These are phyloP conservation scores for Penaeus vannamei DNA, from an alignment of 1,140 invertebrate genomes.

Conservation along the genomic window DNA sequence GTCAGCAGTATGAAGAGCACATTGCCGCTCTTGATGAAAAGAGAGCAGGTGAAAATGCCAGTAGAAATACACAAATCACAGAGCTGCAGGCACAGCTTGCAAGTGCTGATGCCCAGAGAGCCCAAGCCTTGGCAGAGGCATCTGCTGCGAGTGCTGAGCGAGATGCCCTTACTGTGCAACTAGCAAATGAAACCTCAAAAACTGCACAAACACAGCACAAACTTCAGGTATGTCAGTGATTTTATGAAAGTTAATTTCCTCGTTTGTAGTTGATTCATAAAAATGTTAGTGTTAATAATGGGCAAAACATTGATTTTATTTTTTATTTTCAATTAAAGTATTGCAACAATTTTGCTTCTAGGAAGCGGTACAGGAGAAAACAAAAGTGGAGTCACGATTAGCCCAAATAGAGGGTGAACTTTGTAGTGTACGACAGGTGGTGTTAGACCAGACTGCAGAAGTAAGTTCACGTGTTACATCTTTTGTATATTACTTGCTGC, in stretches of 20 bases:
- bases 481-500: not conserved
- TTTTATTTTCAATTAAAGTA: not conserved
- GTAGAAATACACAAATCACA: conserved; percentile 40
- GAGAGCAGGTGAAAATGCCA: conserved; percentile 30
- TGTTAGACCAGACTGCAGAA: conserved; percentile 56
- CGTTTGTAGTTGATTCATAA: too few species aligned
- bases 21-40: conserved; percentile 52
- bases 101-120: conserved; percentile 46
- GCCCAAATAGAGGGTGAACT: conserved; percentile 51
- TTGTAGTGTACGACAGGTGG: conserved; percentile 59
- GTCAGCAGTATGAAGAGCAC: conserved; percentile 55
- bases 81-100: conserved; percentile 45
- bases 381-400: conserved; percentile 52
- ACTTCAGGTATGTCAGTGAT: conserved; percentile 32
- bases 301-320: not conserved
- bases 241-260: not conserved
- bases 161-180: conserved; percentile 36
- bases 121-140: conserved; percentile 49
- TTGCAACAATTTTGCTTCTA: conserved; percentile 12
- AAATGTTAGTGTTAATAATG: too few species aligned
- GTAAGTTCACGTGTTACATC: not conserved
- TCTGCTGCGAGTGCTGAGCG: conserved; percentile 34
- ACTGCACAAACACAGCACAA: conserved; percentile 54
- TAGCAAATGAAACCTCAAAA: conserved; percentile 42
- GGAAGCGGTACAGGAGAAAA: conserved; percentile 49